Evolutionary conservation across 1,140 invertebrate genomes (phyloP), one percentile per base, ranked within the genome.

Genomic region (Matsumurasca onukii): DNA sequence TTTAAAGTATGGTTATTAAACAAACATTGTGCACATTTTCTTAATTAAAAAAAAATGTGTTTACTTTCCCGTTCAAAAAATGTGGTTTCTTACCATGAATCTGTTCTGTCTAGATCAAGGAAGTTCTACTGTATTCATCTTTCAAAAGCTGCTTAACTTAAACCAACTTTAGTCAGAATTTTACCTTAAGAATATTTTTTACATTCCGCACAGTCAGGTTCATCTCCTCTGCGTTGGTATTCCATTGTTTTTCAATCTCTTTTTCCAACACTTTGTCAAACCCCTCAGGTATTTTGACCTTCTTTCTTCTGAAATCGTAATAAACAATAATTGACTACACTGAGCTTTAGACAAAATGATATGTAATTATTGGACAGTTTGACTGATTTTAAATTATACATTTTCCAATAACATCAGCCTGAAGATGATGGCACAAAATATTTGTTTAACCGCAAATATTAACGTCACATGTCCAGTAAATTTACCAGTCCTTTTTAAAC

Each of bases 161-260:
- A 55, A 25, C 9, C 22, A 55, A 55, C 20, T 12, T 12, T 25
- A 12, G 22, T n/a, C 3, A 55, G 5, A 12, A 55, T 25, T 55
- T 68, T 24, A 76, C 81, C 72, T 81, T 84, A 0, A 86, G 72
- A 66, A 89, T 88, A 74, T 83, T 87, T 77, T 89, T 90, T 0
- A 90, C 88, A 80, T 89, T 88, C 3, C 76, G 79, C 2, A 83
- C 82, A 29, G 84, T 87, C 34, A 91, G 80, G 75, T 89, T 89
- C 34, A 82, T 85, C 77, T 86, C 88, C 9, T 82, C 80, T 24
- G 87, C 86, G 78, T 89, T 88, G 69, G 85, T 84, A 77, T 88
- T 86, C 2, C 90, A 75, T 22, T 85, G 81, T 51, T 82, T 78
- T 74, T 89, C 88, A 67, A 90, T 84, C 76, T 86, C 84, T 61